A percentile compares a stretch with the other conserved stretches of the same genome.
These are phyloP conservation scores for Chloromyia formosa DNA, from an alignment of 2,888 invertebrate genomes.

Conservation along the genomic window DNA sequence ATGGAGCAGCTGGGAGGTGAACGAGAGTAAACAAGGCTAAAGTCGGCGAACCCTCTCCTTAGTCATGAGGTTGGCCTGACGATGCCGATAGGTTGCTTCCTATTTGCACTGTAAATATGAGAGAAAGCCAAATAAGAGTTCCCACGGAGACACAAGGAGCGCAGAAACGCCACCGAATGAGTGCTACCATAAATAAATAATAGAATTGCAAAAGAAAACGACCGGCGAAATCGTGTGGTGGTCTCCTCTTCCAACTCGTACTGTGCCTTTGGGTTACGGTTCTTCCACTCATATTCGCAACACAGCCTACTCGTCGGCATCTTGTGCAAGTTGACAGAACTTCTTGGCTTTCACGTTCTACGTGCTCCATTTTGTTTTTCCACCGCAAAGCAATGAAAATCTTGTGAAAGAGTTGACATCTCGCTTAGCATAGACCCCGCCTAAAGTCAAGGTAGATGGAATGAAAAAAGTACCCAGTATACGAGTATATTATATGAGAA, in stretches of 20 bases:
- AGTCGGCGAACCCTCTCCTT: not conserved
- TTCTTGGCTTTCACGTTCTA: not conserved
- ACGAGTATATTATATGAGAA: conserved; percentile 10
- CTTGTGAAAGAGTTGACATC: conserved; percentile 43
- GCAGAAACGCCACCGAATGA: not conserved
- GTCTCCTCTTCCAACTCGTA: not conserved
- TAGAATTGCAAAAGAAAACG: conserved; percentile 39
- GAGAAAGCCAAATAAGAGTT: not conserved
- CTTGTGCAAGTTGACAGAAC: not conserved
- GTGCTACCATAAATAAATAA: conserved; percentile 38
- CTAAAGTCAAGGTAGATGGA: conserved; percentile 33
- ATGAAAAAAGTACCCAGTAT: not conserved
- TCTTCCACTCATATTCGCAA: not conserved
- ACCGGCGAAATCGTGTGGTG: conserved; percentile 18
- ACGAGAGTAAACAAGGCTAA: not conserved
- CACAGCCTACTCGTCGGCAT: not conserved
- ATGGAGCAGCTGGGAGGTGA: conserved; percentile 6
- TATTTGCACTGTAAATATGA: conserved; percentile 45
- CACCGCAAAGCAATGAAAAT: conserved; percentile 43
- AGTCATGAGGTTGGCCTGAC: not conserved
- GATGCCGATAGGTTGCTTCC: conserved; percentile 26
- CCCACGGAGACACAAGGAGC: not conserved
- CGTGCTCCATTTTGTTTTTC: conserved; percentile 35
- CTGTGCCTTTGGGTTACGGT: not conserved
- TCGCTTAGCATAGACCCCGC: conserved; percentile 35